Evolutionary conservation across 2,888 invertebrate species (phyloP).

Genomic region (Harpalus rufipes): DNA sequence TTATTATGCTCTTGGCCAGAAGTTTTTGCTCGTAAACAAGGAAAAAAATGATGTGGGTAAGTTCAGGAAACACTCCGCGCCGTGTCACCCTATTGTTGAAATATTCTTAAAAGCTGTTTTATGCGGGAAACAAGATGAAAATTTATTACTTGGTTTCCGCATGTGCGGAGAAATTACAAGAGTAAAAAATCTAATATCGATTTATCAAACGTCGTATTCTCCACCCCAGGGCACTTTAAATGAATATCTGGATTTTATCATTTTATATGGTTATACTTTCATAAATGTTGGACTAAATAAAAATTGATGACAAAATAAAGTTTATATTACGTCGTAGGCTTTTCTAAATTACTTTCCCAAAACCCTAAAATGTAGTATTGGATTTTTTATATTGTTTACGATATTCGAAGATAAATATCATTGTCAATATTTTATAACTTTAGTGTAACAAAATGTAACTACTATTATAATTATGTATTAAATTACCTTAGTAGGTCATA

Average conservation of each 20-base stretch:
- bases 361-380: not conserved
- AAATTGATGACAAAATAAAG: conserved; percentile 23
- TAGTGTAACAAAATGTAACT: too few relatives aligned
- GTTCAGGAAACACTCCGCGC: conserved; percentile 22
- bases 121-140: conserved; percentile 42
- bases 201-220: conserved; percentile 19
- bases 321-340: not conserved
- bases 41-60: conserved; percentile 37
- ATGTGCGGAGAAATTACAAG: conserved; percentile 24
- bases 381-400: not conserved
- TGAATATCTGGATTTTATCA: conserved; percentile 34
- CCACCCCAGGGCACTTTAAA: not conserved
- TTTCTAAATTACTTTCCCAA: not conserved
- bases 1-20: too few relatives aligned
- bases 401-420: not conserved
- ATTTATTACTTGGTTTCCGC: conserved; percentile 36
- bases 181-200: conserved; percentile 32
- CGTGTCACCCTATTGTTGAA: conserved; percentile 36
- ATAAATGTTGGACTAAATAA: conserved; percentile 16
- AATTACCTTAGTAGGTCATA: too few relatives aligned
- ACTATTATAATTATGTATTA: too few relatives aligned
- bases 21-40: not conserved
- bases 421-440: too few relatives aligned
- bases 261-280: not conserved
- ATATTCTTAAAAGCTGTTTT: conserved; percentile 34